phyloP scores from a whole-genome alignment of 2,888 invertebrate genomes.

The Rhingia campestris region DNA sequence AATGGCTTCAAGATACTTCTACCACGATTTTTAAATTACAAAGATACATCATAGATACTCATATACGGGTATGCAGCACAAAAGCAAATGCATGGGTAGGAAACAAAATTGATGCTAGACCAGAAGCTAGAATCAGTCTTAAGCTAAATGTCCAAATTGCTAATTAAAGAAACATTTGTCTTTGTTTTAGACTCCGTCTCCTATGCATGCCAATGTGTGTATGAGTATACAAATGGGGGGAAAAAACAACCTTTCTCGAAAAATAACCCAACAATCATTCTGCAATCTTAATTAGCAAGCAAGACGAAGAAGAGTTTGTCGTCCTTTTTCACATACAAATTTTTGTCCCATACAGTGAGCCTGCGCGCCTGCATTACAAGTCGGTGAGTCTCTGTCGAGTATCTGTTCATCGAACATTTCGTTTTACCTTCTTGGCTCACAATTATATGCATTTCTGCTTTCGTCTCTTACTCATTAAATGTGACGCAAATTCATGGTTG shows the following conservation, averaged over 20 bases:
- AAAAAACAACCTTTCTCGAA: constrained; percentile 5
- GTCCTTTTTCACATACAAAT: constrained; percentile 60
- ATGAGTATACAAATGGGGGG: not conserved
- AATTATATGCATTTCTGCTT: constrained; percentile 23
- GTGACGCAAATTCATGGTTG: constrained; percentile 62
- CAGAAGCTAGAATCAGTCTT: constrained; percentile 39
- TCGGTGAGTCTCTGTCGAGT: not conserved
- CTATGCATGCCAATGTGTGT: not conserved
- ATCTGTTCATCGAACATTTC: constrained; percentile 19
- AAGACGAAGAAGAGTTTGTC: constrained; percentile 34
- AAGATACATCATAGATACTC: constrained; percentile 65
- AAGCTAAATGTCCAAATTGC: constrained; percentile 54
- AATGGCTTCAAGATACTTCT: constrained; percentile 62
- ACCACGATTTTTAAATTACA: constrained; percentile 63
- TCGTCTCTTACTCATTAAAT: constrained; percentile 57
- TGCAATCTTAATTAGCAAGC: constrained; percentile 74
- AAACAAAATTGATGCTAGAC: constrained; percentile 32
- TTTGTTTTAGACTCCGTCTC: constrained; percentile 45
- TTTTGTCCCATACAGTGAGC: constrained; percentile 13
- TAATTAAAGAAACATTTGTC: constrained; percentile 71
- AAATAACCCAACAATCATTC: constrained; percentile 71
- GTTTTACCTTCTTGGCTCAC: constrained; percentile 16
- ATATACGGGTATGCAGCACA: not conserved
- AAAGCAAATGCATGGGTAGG: not conserved
- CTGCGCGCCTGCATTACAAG: constrained; percentile 31